Evolutionary conservation across 2,113 vertebrate species (phyloP), one percentile per base, ranked within the genome.

Genomic region (Pseudorhombus dupliciocellatus): DNA sequence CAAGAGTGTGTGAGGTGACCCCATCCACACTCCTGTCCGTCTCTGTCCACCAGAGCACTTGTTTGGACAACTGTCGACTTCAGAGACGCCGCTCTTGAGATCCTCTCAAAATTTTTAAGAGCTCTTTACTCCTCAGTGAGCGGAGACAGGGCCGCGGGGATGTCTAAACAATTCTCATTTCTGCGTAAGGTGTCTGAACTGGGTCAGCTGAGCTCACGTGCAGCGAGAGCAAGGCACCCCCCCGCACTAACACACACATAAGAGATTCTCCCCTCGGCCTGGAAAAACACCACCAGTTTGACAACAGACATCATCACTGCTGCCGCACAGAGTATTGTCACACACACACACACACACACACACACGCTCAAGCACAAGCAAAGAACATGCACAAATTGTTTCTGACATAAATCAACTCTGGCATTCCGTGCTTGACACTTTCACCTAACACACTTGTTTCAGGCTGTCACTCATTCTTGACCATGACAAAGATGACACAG

Each of bases 161-260:
- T 46, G 50, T 87, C 79, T 77, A 83, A 90, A 86, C 68, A 89
- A 89, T 90, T 59, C 11, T 50, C 57, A 52, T 77, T 85, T 83
- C 56, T 63, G 40, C 70, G 61, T 65, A 56, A 51, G 55, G 66
- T 68, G 53, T 73, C 53, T 80, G 88, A 86, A 77, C 73, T 81
- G 76, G 84, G 89, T 91, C 87, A 86, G 79, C 75, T 89, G 84
- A 86, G 70, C 81, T 90, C 84, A 83, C 46, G 63, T 83, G 78
- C 62, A 71, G 62, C 76, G 77, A 76, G 64, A 44, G 66, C 50
- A 3, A 40, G 44, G 18, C 58, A 31, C 59, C 20, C 69, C 63
- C 68, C 64, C 37, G 16, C 40, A 58, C 52, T 62, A 56, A 76
- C 34, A 83, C 66, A 75, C 66, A 76, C 67, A 37, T 55, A 16